A percentile compares a stretch with the other conserved stretches of the same genome.
Conservation (phyloP, 2,888 invertebrate genomes). For the Crocallis elinguaria region DNA sequence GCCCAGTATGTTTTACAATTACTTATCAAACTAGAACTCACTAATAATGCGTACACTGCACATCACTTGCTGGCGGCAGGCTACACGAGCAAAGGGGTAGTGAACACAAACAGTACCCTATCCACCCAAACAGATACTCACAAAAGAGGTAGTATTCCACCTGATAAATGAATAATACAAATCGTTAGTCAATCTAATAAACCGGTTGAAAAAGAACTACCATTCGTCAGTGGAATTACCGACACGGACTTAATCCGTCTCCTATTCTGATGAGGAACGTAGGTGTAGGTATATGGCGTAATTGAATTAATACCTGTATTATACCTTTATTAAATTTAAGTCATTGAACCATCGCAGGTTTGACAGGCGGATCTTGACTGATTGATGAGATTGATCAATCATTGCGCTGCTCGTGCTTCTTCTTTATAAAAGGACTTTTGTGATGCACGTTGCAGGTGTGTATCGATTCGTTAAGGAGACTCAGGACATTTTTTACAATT, state of each 20-base stretch:
- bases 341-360: slow-evolving; percentile 40
- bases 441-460: neutral
- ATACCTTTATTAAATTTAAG: slow-evolving; percentile 40
- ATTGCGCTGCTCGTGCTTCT: neutral
- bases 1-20: too few species aligned
- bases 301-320: slow-evolving; percentile 27
- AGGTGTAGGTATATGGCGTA: slow-evolving; percentile 17
- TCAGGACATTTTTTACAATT: too few species aligned
- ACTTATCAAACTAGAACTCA: too few species aligned
- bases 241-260: slow-evolving; percentile 12
- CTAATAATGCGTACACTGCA: too few species aligned
- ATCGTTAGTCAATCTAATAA: slow-evolving; percentile 1
- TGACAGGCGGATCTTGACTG: slow-evolving; percentile 47
- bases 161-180: neutral
- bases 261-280: neutral
- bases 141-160: too few species aligned
- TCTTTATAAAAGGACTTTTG: neutral
- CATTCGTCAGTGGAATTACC: slow-evolving; percentile 3
- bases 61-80: too few species aligned
- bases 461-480: neutral
- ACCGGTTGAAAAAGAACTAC: slow-evolving; percentile 13
- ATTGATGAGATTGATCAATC: slow-evolving; percentile 38
- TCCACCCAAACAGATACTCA: too few species aligned
- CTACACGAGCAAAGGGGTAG: too few species aligned
- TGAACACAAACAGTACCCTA: too few species aligned